Percentiles rank a stretch among this genome's conserved stretches.
phyloP scores from a whole-genome alignment of 2,797 vertebrate genomes.

The Pangasius macronema region DNA sequence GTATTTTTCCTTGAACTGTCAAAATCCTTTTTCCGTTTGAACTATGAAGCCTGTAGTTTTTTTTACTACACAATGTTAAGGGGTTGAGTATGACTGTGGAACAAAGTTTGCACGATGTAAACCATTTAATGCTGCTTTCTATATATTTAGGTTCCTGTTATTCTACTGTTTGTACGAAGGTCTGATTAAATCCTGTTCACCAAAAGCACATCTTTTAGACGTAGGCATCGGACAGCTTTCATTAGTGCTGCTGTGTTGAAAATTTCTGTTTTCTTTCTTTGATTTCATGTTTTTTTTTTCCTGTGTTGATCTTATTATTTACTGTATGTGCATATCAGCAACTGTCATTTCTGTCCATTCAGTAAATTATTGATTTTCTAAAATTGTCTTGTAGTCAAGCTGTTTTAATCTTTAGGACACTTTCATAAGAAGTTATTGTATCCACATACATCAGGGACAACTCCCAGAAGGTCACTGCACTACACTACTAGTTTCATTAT shows the following conservation, averaged over 20 bases:
- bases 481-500: background rate
- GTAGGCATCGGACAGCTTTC: background rate
- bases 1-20: conserved; percentile 41
- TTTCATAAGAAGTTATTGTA: background rate
- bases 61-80: conserved; percentile 36
- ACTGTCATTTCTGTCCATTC: conserved; percentile 31
- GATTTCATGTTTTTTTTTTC: background rate
- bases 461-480: background rate
- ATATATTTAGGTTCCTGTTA: conserved; percentile 19
- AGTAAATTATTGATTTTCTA: conserved; percentile 45
- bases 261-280: background rate
- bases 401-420: background rate
- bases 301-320: conserved; percentile 12
- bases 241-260: background rate
- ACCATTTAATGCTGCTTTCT: conserved; percentile 51
- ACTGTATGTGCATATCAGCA: conserved; percentile 25
- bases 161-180: conserved; percentile 28
- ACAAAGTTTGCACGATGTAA: conserved; percentile 47
- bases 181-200: conserved; percentile 21
- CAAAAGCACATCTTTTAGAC: background rate
- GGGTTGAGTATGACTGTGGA: conserved; percentile 27
- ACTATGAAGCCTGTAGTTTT: conserved; percentile 23
- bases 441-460: too few relatives aligned
- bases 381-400: background rate
- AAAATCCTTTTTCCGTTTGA: conserved; percentile 12